Evolutionary conservation across 2,113 vertebrate species (phyloP), one percentile per base, ranked within the genome.

Genomic region (Elachura formosa): DNA sequence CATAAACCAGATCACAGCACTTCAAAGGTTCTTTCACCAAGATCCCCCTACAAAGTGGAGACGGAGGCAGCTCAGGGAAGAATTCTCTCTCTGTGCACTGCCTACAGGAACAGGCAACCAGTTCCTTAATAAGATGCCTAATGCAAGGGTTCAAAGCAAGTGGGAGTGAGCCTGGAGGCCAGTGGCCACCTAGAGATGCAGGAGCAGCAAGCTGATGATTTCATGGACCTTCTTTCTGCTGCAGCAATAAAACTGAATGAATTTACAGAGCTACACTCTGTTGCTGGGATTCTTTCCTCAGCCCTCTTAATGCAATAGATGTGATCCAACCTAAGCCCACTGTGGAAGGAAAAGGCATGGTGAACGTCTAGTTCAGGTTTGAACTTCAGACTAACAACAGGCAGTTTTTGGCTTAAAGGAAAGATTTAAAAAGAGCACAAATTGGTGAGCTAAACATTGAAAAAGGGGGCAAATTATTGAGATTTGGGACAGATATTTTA

Each of bases 391-490:
- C 7, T 56, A 75, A 61, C 2, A 7, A 38, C 6, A 75, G 21
- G 9, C 18, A 46, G 6, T 1, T 94, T 84, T 84, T 89, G 94
- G 51, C 51, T 69, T 34, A 71, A 31, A 17, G 10, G 4, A 29
- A 6, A 88, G 55, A 36, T n/a, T 85, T 90, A n/a, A 86, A 95
- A 86, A 59, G 68, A 95, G 45, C 90, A 88, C 67, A 94, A 91
- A 91, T 93, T 88, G 63, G 72, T 88, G 43, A 91, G 48, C 36
- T 90, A 51, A 12, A 63, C 31, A 56, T 69, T 94, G 90, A 88
- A 74, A 88, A 93, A 55, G 25, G 31, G 33, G 14, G 12, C 18
- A 21, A 86, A 93, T 88, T 93, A 64, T 56, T 88, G 82, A 90
- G 45, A 85, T 54, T 63, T 1, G 1, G 56, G 45, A 31, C 85